These are phyloP conservation scores for Lamprologus ornatipinnis DNA, from an alignment of 2,113 vertebrate genomes.

Conservation along the genomic window DNA sequence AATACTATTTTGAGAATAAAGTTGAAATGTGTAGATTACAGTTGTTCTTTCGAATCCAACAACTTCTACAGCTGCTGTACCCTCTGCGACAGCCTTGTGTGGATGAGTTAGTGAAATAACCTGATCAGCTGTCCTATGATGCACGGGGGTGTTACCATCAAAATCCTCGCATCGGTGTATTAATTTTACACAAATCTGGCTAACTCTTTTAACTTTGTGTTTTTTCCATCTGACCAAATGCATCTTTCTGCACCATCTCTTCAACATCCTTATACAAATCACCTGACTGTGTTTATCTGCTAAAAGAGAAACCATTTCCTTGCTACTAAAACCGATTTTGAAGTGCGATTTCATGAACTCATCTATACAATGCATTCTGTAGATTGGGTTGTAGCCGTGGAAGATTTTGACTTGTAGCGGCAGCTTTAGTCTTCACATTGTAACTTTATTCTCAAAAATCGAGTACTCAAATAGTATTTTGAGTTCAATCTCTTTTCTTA, in stretches of 20 bases:
- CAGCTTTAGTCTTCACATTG: background rate
- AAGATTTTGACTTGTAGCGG: background rate
- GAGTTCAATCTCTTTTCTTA: background rate
- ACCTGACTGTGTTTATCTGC: background rate
- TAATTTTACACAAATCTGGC: background rate
- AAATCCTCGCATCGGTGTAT: background rate
- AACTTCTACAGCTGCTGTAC: background rate
- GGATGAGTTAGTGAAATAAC: background rate
- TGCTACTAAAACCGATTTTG: background rate
- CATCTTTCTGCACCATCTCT: background rate
- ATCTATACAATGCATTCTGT: background rate
- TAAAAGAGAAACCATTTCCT: background rate
- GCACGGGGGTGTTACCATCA: background rate
- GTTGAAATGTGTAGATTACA: background rate
- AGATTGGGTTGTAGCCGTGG: background rate
- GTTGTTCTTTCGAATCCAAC: background rate
- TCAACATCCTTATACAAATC: background rate
- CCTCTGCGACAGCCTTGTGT: background rate
- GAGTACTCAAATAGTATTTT: background rate
- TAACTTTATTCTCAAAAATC: background rate
- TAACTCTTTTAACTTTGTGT: background rate
- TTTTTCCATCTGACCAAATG: rapidly evolving
- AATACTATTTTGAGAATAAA: background rate
- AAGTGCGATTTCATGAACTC: background rate
- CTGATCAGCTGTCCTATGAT: background rate